Percentiles rank a stretch among this genome's conserved stretches.
Evolutionary conservation across 1,140 invertebrate genomes (phyloP).

Genomic region (Harpegnathos saltator): DNA sequence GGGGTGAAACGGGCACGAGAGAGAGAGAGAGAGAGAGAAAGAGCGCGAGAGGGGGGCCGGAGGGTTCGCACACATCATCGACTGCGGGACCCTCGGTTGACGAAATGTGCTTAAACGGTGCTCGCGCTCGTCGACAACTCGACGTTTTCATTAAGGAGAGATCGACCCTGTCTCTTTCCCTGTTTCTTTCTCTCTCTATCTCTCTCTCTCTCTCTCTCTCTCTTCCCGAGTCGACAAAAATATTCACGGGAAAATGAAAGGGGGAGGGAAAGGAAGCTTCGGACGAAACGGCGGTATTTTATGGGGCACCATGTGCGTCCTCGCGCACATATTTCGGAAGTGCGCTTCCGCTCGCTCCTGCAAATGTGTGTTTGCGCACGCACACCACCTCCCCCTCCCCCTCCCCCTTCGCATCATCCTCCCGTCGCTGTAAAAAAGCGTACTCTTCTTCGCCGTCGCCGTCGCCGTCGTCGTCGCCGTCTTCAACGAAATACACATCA

Average conservation of each 20-base stretch:
- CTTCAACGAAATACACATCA: constrained; percentile 21
- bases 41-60: too few species aligned
- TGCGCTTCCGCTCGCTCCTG: constrained; percentile 21
- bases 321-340: constrained; percentile 25
- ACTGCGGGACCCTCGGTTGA: constrained; percentile 36
- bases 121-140: constrained; percentile 12
- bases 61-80: not conserved
- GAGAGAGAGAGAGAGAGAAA: not conserved
- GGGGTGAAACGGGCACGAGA: not conserved
- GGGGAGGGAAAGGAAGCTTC: not conserved
- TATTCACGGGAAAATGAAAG: too few species aligned
- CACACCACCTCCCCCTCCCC: not conserved
- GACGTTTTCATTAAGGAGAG: constrained; percentile 29
- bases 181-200: too few species aligned
- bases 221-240: not conserved
- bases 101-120: constrained; percentile 72
- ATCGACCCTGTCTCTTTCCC: too few species aligned
- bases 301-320: not conserved
- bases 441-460: constrained; percentile 2
- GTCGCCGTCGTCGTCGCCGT: too few species aligned
- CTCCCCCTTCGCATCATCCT: constrained; percentile 26
- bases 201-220: too few species aligned
- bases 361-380: not conserved
- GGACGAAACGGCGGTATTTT: constrained; percentile 2
- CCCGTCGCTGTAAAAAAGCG: constrained; percentile 12